phyloP scores from a whole-genome alignment of 92 coral and sea anemone genomes.

The Siderastrea siderea region DNA sequence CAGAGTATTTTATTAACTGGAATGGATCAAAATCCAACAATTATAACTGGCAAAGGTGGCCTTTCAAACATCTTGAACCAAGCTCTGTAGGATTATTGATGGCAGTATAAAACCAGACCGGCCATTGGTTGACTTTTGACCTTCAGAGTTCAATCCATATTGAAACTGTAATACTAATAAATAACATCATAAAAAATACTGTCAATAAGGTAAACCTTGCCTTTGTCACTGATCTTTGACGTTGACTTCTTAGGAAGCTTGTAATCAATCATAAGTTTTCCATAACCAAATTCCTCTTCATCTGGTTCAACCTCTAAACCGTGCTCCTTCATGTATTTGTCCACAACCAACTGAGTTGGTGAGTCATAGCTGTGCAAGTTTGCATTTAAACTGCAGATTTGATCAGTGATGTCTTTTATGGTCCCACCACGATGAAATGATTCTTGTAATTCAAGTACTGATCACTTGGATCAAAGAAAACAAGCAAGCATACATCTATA shows the following conservation, averaged over 20 bases:
- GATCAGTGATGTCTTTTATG: constrained; percentile 86
- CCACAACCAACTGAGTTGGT: constrained; percentile 89
- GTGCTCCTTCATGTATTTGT: constrained; percentile 85
- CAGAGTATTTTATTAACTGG: too few relatives aligned
- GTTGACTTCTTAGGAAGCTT: constrained; percentile 80
- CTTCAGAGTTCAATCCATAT: too few relatives aligned
- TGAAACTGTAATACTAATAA: background rate
- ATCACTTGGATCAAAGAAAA: constrained; percentile 32
- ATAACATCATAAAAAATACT: too few relatives aligned
- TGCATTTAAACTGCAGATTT: constrained; percentile 81
- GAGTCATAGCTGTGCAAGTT: constrained; percentile 73
- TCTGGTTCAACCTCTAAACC: constrained; percentile 79
- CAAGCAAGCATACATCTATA: background rate
- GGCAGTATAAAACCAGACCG: too few relatives aligned
- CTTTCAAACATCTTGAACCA: too few relatives aligned
- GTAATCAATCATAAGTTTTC: constrained; percentile 91
- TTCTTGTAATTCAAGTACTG: constrained; percentile 52
- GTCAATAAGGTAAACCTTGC: constrained; percentile 14
- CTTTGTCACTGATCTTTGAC: constrained; percentile 76
- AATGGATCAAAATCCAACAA: too few relatives aligned
- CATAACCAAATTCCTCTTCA: constrained; percentile 94
- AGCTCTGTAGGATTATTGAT: too few relatives aligned
- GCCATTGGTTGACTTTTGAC: too few relatives aligned
- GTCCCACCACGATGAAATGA: constrained; percentile 90
- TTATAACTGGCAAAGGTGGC: too few relatives aligned